phyloP scores from a whole-genome alignment of 2,113 vertebrate genomes.

The Ariopsis seemanni region DNA sequence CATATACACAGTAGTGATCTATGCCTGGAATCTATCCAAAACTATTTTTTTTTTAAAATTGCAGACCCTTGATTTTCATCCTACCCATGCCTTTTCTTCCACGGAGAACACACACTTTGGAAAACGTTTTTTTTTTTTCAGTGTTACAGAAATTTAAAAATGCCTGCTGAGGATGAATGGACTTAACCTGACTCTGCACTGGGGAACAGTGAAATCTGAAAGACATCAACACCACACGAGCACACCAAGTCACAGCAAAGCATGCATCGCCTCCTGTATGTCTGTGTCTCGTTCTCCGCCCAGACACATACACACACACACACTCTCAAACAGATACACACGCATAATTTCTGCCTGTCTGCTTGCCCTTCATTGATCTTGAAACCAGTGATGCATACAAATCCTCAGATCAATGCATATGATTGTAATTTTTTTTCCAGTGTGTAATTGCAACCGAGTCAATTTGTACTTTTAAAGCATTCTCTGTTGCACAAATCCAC shows the following conservation, averaged over 20 bases:
- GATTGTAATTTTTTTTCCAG: background rate
- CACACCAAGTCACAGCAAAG: background rate
- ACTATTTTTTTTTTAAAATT: background rate
- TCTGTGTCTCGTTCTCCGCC: background rate
- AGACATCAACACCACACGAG: background rate
- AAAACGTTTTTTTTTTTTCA: background rate
- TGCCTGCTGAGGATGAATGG: background rate
- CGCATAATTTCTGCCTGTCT: background rate
- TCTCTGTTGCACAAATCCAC: background rate
- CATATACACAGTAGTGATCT: background rate
- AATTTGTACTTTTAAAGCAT: background rate
- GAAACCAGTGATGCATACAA: conserved; percentile 27
- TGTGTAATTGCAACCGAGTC: too few species aligned
- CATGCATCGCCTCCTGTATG: background rate
- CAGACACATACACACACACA: conserved; percentile 11
- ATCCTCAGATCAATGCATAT: conserved; percentile 16
- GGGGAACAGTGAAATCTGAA: background rate
- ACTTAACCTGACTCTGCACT: background rate
- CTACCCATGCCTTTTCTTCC: background rate
- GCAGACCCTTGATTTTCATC: background rate
- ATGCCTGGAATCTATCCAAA: background rate
- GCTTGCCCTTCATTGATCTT: conserved; percentile 33
- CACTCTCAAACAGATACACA: background rate
- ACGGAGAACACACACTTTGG: too few species aligned
- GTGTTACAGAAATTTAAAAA: background rate